phyloP scores from a whole-genome alignment of 2,797 vertebrate species.

The Myotis daubentonii region DNA sequence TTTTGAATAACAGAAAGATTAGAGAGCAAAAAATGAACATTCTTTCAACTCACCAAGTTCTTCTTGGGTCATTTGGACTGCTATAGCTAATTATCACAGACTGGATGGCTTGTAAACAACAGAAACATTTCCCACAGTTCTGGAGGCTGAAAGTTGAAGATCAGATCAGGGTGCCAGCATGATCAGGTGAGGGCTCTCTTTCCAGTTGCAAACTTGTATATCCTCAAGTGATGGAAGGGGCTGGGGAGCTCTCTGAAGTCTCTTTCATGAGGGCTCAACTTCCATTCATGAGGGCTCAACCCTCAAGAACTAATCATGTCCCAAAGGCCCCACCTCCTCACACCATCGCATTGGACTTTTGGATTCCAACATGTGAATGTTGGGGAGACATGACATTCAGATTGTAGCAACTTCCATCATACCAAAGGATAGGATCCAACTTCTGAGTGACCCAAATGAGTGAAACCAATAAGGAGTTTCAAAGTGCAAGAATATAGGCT shows the following conservation, averaged over 20 bases:
- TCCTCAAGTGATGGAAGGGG: background rate
- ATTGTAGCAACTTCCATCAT: background rate
- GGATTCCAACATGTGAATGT: background rate
- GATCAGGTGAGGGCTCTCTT: background rate
- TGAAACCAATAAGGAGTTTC: background rate
- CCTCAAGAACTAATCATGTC: background rate
- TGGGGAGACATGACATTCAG: background rate
- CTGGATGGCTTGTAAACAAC: background rate
- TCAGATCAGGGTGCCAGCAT: background rate
- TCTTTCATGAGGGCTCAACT: background rate
- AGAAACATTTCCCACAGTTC: background rate
- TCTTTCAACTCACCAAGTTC: background rate
- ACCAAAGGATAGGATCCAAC: background rate
- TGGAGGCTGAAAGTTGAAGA: background rate
- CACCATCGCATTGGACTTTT: background rate
- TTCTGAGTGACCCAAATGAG: background rate
- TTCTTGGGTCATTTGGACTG: background rate
- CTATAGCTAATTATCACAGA: background rate
- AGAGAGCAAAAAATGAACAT: background rate
- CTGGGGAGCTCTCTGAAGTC: background rate
- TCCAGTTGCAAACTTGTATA: background rate
- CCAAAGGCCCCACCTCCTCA: background rate
- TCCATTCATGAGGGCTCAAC: background rate
- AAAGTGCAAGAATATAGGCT: background rate
- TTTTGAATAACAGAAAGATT: slow-evolving; percentile 34